Base-by-base conservation (phyloP, 2,797 vertebrate species). In the Lithobates pipiens region DNA sequence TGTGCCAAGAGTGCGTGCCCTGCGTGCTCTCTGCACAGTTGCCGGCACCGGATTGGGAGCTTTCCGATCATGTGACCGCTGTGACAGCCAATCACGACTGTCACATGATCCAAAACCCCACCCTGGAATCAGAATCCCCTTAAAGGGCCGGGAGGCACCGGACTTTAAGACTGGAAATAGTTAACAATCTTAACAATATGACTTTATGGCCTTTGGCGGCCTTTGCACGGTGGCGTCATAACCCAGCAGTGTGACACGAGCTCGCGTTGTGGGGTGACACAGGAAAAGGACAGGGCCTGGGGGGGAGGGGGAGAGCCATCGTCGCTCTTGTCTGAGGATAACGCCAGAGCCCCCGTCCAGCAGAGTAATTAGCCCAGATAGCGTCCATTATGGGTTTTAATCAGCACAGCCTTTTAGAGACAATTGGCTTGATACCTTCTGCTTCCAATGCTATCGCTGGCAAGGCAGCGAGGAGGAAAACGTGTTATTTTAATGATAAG, bases 401-500 rank as follows among this genome's bases (percentile, higher is more conserved):
- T 85, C 84, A 76, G 18, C 6, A 25, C 72, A 72, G 73, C 50
- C 21, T 65, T 50, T 78, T 73, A 78, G 36, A n/a, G 68, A 67
- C 57, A 65, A 86, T 81, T 70, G 77, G 32, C 16, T 23, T 29
- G 67, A 76, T 36, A 77, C 68, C 73, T 29, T 63, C 63, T 32
- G 63, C 71, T 27, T 63, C 44, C 46, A 54, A 9, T 21, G 36
- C 61, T 67, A 75, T 75, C 63, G 5, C 10, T 6, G 15, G 18
- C 15, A 36, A 34, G 77, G 69, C 27, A 36, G 50, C 39, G 65
- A 75, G 74, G 61, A 54, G 84, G 39, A 57, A 71, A 34, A 39
- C 65, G 27, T 86, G 85, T 73, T 86, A 68, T 86, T 82, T 2
- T 76, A 86, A 78, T 13, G 85, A 86, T 82, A 86, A 72, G 39